Percentiles rank a stretch among this genome's conserved stretches.
Evolutionary conservation across 2,888 invertebrate species (phyloP).

Genomic region (Troides aeacus): DNA sequence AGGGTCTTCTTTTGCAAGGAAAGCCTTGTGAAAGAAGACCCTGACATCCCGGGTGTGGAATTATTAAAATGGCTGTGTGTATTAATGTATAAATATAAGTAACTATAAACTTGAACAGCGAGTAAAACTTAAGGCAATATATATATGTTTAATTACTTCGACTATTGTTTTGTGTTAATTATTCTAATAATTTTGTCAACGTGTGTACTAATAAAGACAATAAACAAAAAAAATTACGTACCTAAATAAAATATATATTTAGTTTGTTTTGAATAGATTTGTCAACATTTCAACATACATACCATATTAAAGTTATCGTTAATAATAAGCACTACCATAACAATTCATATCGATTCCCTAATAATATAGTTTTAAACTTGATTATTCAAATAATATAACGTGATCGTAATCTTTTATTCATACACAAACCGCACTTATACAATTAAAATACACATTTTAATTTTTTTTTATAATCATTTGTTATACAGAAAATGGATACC

Average conservation of each 20-base stretch:
- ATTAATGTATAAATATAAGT: neutral
- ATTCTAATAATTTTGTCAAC: no score
- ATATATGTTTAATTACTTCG: neutral
- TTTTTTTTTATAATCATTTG: neutral
- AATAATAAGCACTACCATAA: slow-evolving; percentile 6
- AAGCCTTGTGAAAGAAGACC: no score
- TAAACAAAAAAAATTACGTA: neutral
- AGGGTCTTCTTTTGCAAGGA: no score
- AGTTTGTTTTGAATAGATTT: neutral
- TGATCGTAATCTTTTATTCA: neutral
- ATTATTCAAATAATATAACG: neutral
- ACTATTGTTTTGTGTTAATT: no score
- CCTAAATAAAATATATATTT: slow-evolving; percentile 1
- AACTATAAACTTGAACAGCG: slow-evolving; percentile 57
- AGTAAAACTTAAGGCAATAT: slow-evolving; percentile 5
- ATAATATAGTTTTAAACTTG: neutral
- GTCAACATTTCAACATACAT: neutral
- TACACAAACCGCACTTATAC: neutral
- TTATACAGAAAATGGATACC: neutral
- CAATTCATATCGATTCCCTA: slow-evolving; percentile 9
- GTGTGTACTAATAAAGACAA: neutral
- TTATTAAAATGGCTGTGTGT: no score
- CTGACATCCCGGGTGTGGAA: no score
- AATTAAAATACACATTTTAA: neutral
- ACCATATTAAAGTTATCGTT: neutral